Percentiles rank a stretch among this genome's conserved stretches.
phyloP scores from a whole-genome alignment of 2,797 vertebrate species.

The Notamacropus eugenii region DNA sequence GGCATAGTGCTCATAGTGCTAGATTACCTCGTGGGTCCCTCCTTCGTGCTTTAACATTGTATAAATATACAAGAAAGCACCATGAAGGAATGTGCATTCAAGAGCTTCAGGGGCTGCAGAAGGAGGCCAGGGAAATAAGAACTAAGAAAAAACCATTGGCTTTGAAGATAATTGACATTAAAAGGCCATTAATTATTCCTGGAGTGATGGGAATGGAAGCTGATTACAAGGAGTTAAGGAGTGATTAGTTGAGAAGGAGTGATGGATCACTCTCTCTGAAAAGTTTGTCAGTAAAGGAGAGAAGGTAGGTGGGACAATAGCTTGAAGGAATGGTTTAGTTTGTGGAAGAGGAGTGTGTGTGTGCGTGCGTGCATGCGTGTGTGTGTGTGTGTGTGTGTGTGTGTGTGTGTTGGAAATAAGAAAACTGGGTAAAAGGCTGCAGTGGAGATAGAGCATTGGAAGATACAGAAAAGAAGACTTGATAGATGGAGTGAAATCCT shows the following conservation, averaged over 20 bases:
- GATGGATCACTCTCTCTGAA: not conserved
- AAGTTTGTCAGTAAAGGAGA: not conserved
- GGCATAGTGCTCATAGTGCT: not conserved
- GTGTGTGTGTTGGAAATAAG: not conserved
- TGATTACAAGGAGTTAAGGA: not conserved
- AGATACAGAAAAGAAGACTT: not conserved
- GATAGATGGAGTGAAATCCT: not conserved
- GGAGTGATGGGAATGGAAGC: not conserved
- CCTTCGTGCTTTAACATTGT: not conserved
- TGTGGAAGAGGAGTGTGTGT: not conserved
- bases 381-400: not conserved
- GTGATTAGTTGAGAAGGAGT: not conserved
- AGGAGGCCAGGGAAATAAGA: not conserved
- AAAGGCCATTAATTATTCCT: not conserved
- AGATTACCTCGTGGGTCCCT: not conserved
- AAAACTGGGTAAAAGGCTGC: not conserved
- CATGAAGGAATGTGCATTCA: not conserved
- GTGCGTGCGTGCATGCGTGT: not conserved
- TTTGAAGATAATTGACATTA: not conserved
- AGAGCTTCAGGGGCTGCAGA: not conserved
- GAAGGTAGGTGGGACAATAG: not conserved
- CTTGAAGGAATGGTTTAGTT: not conserved
- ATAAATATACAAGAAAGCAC: not conserved
- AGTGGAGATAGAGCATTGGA: not conserved
- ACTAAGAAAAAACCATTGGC: not conserved